These are phyloP conservation scores for Drosophila teissieri DNA, from an alignment of 1,140 invertebrate genomes.

Conservation along the genomic window DNA sequence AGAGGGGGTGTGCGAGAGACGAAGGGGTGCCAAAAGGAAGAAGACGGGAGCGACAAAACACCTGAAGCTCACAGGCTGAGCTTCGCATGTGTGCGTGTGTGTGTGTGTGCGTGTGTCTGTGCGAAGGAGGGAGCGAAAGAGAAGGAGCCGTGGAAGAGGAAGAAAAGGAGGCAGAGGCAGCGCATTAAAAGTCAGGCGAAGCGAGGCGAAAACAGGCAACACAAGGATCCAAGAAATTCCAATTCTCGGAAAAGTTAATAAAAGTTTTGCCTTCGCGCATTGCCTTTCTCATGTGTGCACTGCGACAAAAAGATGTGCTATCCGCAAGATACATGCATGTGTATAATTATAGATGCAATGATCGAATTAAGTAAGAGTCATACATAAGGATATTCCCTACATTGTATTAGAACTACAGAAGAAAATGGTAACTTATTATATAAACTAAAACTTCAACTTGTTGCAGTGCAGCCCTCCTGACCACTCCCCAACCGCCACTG, in stretches of 20 bases:
- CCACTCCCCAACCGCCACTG: not conserved
- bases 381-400: too few relatives aligned
- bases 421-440: not conserved
- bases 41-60: conserved; percentile 60
- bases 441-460: too few relatives aligned
- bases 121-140: conserved; percentile 13
- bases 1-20: too few relatives aligned
- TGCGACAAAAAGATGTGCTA: not conserved
- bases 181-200: conserved; percentile 78
- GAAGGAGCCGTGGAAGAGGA: conserved; percentile 6
- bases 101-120: conserved; percentile 35
- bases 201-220: conserved; percentile 77
- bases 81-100: conserved; percentile 27
- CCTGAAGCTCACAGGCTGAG: conserved; percentile 65
- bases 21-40: conserved; percentile 17
- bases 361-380: too few relatives aligned
- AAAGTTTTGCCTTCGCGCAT: conserved; percentile 76
- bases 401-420: too few relatives aligned
- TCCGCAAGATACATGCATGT: not conserved
- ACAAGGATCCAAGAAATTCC: conserved; percentile 79
- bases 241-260: conserved; percentile 81
- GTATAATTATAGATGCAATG: not conserved
- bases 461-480: conserved; percentile 11
- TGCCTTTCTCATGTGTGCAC: conserved; percentile 66
- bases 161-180: conserved; percentile 3